Conservation (phyloP, 2,888 invertebrate genomes). For the Dynastes tityus region DNA sequence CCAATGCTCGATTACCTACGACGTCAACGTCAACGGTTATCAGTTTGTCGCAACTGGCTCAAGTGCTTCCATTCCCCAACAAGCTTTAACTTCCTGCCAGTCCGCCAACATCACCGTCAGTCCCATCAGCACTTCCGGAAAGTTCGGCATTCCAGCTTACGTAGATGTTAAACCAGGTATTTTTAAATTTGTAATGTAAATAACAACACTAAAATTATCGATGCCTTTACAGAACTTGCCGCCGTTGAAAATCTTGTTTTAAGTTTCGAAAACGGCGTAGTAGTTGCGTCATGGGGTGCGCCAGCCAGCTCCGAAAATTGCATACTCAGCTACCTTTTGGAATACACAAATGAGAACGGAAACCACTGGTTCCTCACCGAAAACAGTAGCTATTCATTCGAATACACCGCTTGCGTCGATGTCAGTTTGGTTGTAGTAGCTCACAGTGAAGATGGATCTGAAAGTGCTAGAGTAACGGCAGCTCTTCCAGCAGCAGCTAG, state of each 20-base stretch:
- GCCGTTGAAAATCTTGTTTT: conserved; percentile 11
- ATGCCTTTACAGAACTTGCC: conserved; percentile 10
- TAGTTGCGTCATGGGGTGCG: conserved; percentile 17
- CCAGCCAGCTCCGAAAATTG: conserved; percentile 14
- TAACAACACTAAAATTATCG: too few relatives aligned
- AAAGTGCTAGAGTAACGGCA: background rate
- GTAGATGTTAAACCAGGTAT: background rate
- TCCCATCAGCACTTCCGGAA: conserved; percentile 9
- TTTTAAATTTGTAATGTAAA: background rate
- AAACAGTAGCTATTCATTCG: conserved; percentile 10
- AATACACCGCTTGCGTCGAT: conserved; percentile 13
- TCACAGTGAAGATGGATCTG: conserved; percentile 22
- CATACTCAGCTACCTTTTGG: conserved; percentile 24
- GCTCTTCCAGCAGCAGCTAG: background rate
- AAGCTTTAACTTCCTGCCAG: background rate
- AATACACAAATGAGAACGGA: conserved; percentile 2
- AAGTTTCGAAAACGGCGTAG: background rate
- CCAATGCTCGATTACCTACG: conserved; percentile 7
- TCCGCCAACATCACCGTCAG: conserved; percentile 2
- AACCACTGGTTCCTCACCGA: conserved; percentile 9
- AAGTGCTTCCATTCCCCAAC: background rate
- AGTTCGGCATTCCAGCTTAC: background rate
- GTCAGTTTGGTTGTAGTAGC: conserved; percentile 8
- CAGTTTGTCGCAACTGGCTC: background rate
- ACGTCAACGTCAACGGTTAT: background rate